These are phyloP conservation scores for Parotia lawesii DNA, from an alignment of 2,113 vertebrate species.

Conservation along the genomic window DNA sequence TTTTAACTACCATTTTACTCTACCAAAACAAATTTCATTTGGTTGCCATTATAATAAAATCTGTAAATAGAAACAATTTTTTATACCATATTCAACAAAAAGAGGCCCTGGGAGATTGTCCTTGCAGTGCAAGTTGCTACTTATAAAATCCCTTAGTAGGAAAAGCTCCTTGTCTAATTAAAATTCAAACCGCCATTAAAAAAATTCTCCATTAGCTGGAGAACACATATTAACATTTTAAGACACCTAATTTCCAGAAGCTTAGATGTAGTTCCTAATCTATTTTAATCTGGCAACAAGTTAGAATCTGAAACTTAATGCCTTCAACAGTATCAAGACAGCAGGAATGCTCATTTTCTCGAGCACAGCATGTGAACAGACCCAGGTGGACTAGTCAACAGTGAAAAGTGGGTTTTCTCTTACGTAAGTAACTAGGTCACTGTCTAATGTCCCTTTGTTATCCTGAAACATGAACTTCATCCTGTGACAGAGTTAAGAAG, in stretches of 20 bases:
- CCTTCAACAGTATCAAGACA: background rate
- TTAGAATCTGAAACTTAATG: background rate
- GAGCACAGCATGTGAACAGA: background rate
- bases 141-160: background rate
- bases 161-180: conserved; percentile 5
- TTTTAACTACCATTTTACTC: background rate
- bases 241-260: background rate
- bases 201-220: background rate
- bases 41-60: background rate
- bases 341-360: background rate
- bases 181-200: background rate
- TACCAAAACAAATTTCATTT: background rate
- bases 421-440: background rate
- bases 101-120: background rate
- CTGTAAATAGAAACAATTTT: background rate
- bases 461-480: background rate
- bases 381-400: background rate
- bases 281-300: background rate
- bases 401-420: background rate
- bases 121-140: background rate
- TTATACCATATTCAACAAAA: background rate
- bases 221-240: background rate
- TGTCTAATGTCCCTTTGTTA: background rate
- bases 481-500: background rate
- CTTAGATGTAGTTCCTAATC: background rate